Conservation (phyloP, 2,113 vertebrate genomes). For the Saguinus midas region DNA sequence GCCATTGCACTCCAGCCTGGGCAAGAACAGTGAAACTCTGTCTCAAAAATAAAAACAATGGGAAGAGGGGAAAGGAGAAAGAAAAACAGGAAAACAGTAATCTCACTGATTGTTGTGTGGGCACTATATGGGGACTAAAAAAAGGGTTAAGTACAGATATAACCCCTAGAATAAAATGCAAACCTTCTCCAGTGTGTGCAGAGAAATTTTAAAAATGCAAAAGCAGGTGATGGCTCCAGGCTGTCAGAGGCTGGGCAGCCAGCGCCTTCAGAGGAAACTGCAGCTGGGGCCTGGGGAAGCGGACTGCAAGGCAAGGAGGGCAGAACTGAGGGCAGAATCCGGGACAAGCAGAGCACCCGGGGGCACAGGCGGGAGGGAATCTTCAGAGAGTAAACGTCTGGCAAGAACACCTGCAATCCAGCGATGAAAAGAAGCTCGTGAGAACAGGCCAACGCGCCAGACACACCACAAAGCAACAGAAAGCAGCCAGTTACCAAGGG, state of each 20-base stretch:
- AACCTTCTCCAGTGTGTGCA: no score
- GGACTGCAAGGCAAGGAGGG: background rate
- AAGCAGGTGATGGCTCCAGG: background rate
- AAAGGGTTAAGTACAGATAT: background rate
- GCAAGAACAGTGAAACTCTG: no score
- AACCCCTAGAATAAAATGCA: background rate
- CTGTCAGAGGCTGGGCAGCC: background rate
- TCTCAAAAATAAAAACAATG: no score
- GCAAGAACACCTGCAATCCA: background rate
- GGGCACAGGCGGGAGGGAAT: background rate
- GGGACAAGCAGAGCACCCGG: background rate
- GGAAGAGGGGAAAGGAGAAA: background rate
- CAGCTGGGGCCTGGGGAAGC: background rate
- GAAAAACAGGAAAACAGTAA: background rate
- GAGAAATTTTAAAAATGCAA: background rate
- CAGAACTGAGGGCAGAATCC: background rate
- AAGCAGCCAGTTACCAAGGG: background rate
- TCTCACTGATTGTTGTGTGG: background rate
- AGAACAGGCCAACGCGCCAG: background rate
- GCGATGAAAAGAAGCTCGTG: accelerated
- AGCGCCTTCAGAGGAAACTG: no score
- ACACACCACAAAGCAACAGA: background rate
- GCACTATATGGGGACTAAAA: background rate
- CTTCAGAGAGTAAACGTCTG: background rate
- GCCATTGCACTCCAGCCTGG: no score